Percentiles rank a stretch among this genome's conserved stretches.
Evolutionary conservation across 92 coral and sea anemone species (phyloP).

Genomic region (Palythoa grandiflora): DNA sequence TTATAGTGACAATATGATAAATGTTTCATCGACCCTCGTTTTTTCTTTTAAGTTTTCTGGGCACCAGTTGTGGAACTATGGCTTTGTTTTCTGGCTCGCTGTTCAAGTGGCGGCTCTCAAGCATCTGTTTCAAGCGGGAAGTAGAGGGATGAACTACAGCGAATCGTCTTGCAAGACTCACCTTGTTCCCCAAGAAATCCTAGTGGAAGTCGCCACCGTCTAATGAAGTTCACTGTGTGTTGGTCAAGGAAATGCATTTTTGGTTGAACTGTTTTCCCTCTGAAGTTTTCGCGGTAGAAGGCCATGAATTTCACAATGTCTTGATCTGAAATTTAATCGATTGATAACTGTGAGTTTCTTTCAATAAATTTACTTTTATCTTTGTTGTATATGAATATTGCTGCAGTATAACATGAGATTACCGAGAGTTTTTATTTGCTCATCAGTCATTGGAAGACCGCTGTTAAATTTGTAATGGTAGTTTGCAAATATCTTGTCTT

Average conservation of each 20-base stretch:
- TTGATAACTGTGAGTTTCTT: neutral
- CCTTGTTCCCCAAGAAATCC: conserved; percentile 26
- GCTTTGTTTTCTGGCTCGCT: conserved; percentile 19
- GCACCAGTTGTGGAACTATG: conserved; percentile 28
- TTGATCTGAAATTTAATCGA: neutral
- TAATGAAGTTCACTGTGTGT: conserved; percentile 25
- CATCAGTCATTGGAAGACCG: conserved; percentile 15
- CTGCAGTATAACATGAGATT: neutral
- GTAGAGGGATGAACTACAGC: conserved; percentile 12
- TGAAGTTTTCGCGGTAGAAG: conserved; percentile 27
- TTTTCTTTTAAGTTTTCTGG: conserved; percentile 20
- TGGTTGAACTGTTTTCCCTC: conserved; percentile 19
- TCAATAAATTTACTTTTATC: neutral
- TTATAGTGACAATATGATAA: neutral
- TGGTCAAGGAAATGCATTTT: conserved; percentile 23
- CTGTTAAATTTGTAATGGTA: neutral
- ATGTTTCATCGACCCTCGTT: neutral
- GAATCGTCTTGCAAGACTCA: conserved; percentile 23
- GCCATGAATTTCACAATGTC: conserved; percentile 39
- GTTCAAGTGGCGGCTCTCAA: conserved; percentile 7
- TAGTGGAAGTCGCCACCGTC: conserved; percentile 20
- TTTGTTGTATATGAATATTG: neutral
- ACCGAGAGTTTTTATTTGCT: conserved; percentile 19
- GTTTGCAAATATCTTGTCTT: conserved; percentile 24
- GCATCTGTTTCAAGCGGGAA: conserved; percentile 32